Evolutionary conservation across 2,888 invertebrate genomes (phyloP).

Genomic region (Dromius quadrimaculatus): DNA sequence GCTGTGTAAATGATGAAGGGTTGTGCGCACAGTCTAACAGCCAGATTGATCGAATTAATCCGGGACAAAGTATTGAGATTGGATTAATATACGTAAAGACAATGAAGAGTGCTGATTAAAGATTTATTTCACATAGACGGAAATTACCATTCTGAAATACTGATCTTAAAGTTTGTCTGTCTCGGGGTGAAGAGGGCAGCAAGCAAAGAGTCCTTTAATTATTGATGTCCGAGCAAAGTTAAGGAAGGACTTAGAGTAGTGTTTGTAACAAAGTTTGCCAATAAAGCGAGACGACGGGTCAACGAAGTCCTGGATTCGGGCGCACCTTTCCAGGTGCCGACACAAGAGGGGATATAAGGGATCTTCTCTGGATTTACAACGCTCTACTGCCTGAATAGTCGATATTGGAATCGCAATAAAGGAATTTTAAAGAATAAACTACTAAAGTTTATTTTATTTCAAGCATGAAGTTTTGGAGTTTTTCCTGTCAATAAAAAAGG

Average conservation of each 20-base stretch:
- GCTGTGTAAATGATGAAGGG: background rate
- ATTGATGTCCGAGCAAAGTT: conserved; percentile 50
- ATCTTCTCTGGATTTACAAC: conserved; percentile 30
- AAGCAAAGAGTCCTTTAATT: conserved; percentile 50
- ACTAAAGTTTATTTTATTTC: too few relatives aligned
- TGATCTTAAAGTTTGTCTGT: too few relatives aligned
- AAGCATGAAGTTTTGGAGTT: too few relatives aligned
- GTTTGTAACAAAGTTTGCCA: conserved; percentile 50
- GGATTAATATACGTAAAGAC: conserved; percentile 42
- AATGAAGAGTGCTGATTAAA: conserved; percentile 46
- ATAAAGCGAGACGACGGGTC: conserved; percentile 41
- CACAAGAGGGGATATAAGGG: conserved; percentile 1
- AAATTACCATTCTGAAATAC: background rate
- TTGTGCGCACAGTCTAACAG: conserved; percentile 36
- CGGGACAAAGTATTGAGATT: conserved; percentile 43
- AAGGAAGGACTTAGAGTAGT: conserved; percentile 46
- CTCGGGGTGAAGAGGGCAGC: background rate
- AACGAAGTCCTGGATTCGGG: conserved; percentile 5
- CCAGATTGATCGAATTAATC: conserved; percentile 49
- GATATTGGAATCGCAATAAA: conserved; percentile 13
- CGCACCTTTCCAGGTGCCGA: background rate
- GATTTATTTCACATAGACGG: conserved; percentile 11
- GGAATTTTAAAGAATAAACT: background rate
- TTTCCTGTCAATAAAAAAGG: too few relatives aligned
- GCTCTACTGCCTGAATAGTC: conserved; percentile 23